Base-by-base conservation (phyloP, 2,113 vertebrate genomes). In the Muntiacus muntjak region DNA sequence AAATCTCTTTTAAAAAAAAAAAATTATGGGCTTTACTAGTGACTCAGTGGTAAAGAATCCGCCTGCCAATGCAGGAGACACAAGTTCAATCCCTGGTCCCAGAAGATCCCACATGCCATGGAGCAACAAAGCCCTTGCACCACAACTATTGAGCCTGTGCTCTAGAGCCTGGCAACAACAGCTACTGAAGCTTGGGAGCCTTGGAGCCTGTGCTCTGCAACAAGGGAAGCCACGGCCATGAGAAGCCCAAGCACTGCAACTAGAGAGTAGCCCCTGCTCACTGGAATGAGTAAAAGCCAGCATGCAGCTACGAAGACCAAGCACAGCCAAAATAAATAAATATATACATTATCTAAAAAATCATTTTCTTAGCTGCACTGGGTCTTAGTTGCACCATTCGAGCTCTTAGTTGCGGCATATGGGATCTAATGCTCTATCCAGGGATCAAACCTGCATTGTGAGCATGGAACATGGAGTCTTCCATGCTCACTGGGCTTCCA, bases 281-380 rank as follows among this genome's bases (percentile, higher is more conserved):
- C n/a, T 5, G 10, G n/a, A 71, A 1, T 3, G n/a, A 71, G 67
- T 11, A 36, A 40, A 71, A 6, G n/a, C n/a, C 19, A 71, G 67
- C 19, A 12, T 40, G 19, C 67, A 12, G n/a, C n/a, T 23, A 11
- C 0, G 0, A 71, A 23, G 67, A 23, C 19, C 67, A 71, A 71
- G 67, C n/a, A 40, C n/a, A 71, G n/a, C n/a, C 67, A 23, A 71
- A 71, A 40, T 2, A 40, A 40, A 71, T 40, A 71, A 71, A 23
- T 23, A 71, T 12, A 26, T 58, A 71, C 21, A 58, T 58, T 2
- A 58, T 5, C 1, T 0, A 0, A 71, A 71, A 40, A 40, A 12
- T 12, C 12, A 23, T 71, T 71, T 71, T 23, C 64, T 71, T 71
- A 71, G 19, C 64, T 71, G 19, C 19, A 71, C 67, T 71, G n/a